Conservation (phyloP, 35 echinoderm and acorn worm species). For the Apostichopus parvimensis region DNA sequence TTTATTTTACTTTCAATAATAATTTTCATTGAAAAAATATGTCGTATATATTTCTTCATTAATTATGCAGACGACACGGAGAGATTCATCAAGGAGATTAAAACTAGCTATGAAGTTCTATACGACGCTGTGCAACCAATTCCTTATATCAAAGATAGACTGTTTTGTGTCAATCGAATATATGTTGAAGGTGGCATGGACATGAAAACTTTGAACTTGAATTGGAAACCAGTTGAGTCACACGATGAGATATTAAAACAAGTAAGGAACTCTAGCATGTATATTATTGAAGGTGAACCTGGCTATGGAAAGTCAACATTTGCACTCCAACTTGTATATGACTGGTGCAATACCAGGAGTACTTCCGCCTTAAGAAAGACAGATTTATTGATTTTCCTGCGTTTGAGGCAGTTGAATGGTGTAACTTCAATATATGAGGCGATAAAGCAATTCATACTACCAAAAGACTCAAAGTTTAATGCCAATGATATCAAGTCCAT, state of each 20-base stretch:
- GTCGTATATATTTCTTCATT: too few relatives aligned
- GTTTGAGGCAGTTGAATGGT: background rate
- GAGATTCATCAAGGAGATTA: too few relatives aligned
- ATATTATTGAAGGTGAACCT: background rate
- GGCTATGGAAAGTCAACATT: conserved; percentile 16
- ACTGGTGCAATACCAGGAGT: background rate
- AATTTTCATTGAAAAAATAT: too few relatives aligned
- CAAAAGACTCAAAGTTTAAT: background rate
- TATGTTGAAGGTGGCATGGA: too few relatives aligned
- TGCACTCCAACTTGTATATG: background rate
- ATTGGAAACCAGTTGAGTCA: too few relatives aligned
- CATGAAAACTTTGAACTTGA: too few relatives aligned
- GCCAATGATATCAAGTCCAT: background rate
- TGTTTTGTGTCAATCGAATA: too few relatives aligned
- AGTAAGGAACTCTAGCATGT: background rate
- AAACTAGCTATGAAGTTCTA: too few relatives aligned
- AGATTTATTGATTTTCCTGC: background rate
- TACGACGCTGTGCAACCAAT: too few relatives aligned
- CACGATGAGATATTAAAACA: background rate
- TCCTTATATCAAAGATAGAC: too few relatives aligned
- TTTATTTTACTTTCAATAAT: too few relatives aligned
- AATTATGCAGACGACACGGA: too few relatives aligned
- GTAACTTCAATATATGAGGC: background rate
- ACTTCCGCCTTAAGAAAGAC: background rate
- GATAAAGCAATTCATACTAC: background rate